These are phyloP conservation scores for Epiblema foenella DNA, from an alignment of 2,888 invertebrate genomes.

Conservation along the genomic window DNA sequence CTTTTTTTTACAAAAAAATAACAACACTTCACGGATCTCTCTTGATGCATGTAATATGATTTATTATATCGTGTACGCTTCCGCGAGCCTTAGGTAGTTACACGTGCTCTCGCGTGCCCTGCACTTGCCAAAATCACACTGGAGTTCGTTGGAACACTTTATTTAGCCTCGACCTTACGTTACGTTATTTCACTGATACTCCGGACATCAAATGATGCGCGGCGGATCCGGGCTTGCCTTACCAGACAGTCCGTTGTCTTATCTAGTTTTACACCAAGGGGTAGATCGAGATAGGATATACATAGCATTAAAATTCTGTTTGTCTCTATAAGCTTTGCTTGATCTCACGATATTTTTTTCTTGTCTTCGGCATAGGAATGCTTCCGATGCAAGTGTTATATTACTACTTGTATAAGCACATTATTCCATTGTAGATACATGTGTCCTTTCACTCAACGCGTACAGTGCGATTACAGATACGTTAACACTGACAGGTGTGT, in stretches of 20 bases:
- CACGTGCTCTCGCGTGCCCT: conserved; percentile 26
- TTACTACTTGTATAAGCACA: not conserved
- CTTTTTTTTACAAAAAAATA: conserved; percentile 9
- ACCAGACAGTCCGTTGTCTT: conserved; percentile 2
- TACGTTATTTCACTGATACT: conserved; percentile 20
- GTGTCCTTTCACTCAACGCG: conserved; percentile 4
- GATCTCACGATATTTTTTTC: conserved; percentile 16
- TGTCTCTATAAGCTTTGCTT: not conserved
- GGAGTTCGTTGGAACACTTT: conserved; percentile 35
- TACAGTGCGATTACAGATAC: not conserved
- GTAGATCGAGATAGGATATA: not conserved
- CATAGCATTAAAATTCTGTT: not conserved
- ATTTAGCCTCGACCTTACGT: conserved; percentile 37
- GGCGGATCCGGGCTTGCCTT: conserved; percentile 12
- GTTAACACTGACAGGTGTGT: too few relatives aligned
- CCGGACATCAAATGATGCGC: not conserved
- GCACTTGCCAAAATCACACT: conserved; percentile 40
- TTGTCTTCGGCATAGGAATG: not conserved
- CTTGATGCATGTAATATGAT: not conserved
- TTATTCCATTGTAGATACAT: not conserved
- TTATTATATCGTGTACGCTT: not conserved
- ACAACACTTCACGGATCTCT: conserved; percentile 9
- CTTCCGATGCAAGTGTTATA: not conserved
- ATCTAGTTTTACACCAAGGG: conserved; percentile 8
- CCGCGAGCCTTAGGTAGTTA: not conserved